A percentile compares a stretch with the other conserved stretches of the same genome.
Evolutionary conservation across 2,113 vertebrate genomes (phyloP).

Genomic region (Hymenochirus boettgeri): DNA sequence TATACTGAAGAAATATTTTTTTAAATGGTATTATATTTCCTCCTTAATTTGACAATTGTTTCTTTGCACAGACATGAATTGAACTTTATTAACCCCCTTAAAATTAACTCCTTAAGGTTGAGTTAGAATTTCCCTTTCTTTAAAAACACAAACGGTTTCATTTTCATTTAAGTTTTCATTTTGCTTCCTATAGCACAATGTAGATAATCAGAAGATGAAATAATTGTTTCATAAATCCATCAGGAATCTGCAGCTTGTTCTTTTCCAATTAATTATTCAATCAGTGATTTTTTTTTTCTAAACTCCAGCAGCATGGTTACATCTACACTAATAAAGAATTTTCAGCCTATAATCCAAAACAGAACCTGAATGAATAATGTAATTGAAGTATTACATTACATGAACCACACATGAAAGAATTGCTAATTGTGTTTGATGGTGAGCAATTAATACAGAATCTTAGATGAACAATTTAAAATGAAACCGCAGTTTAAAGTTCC

Average conservation of each 20-base stretch:
- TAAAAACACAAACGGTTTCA: conserved; percentile 36
- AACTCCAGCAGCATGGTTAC: conserved; percentile 93
- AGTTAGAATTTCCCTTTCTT: not conserved
- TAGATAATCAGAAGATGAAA: conserved; percentile 94
- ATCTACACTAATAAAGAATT: conserved; percentile 96
- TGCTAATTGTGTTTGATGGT: conserved; percentile 99
- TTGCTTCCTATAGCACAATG: conserved; percentile 84
- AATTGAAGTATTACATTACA: conserved; percentile 99
- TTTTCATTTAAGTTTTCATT: conserved; percentile 69
- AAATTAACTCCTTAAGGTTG: too few species aligned
- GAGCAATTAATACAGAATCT: conserved; percentile 95
- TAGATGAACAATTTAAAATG: conserved; percentile 88
- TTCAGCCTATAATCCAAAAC: conserved; percentile 95
- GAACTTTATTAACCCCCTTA: too few species aligned
- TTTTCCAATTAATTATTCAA: conserved; percentile 96
- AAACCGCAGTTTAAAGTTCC: conserved; percentile 83
- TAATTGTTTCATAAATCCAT: conserved; percentile 98
- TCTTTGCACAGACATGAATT: too few species aligned
- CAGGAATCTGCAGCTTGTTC: conserved; percentile 93
- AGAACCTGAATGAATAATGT: conserved; percentile 99
- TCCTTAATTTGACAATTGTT: too few species aligned
- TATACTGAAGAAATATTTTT: too few species aligned
- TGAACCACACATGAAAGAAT: conserved; percentile 99
- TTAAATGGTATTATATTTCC: too few species aligned
- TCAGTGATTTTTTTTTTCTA: conserved; percentile 87